phyloP scores from a whole-genome alignment of 2,113 vertebrate genomes.

The Chaetodon trifascialis region DNA sequence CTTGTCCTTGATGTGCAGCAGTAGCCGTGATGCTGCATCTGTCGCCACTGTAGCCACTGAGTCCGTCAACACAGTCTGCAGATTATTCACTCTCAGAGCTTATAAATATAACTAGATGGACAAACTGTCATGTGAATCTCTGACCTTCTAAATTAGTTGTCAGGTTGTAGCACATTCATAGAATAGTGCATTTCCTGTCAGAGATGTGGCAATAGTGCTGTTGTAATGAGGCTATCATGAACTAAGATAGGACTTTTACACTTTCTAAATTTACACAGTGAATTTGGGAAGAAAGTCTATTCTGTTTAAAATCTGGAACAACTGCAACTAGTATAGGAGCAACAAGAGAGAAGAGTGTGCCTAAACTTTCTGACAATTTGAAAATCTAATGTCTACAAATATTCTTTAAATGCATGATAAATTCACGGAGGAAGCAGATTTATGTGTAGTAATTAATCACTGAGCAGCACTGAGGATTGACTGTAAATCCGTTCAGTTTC shows the following conservation, averaged over 20 bases:
- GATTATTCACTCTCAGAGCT: constrained; percentile 16
- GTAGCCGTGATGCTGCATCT: constrained; percentile 4
- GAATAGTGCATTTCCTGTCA: not conserved
- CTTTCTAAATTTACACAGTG: not conserved
- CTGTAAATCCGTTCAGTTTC: no score
- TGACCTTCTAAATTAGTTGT: constrained; percentile 14
- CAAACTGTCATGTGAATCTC: constrained; percentile 24
- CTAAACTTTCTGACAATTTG: no score
- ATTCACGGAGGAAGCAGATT: no score
- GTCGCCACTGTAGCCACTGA: not conserved
- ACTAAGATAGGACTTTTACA: not conserved
- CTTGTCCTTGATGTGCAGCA: constrained; percentile 21
- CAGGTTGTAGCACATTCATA: not conserved
- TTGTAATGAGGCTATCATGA: not conserved
- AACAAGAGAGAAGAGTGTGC: not conserved
- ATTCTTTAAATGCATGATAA: no score
- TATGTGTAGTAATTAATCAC: no score
- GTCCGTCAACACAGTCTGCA: constrained; percentile 24
- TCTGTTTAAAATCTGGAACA: no score
- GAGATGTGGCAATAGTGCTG: not conserved
- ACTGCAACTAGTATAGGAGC: not conserved
- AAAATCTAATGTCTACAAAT: no score
- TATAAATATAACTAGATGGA: not conserved
- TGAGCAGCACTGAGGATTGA: no score
- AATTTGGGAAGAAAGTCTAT: not conserved